Evolutionary conservation across 92 coral and sea anemone species (phyloP).

Genomic region (Galaxea fascicularis): DNA sequence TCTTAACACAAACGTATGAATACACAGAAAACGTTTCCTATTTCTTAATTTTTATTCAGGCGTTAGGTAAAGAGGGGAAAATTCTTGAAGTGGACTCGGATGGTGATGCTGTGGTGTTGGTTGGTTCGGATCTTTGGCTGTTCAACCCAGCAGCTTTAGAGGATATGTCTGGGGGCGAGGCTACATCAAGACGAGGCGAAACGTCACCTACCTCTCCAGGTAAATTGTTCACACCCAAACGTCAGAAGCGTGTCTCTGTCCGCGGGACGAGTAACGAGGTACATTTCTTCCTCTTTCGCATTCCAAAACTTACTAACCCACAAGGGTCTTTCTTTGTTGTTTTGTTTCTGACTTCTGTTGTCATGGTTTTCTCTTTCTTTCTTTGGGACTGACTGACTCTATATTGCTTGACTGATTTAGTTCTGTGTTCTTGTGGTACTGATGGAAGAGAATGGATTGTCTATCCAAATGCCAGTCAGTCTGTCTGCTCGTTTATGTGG

Average conservation of each 20-base stretch:
- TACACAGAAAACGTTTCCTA: not conserved
- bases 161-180: slow-evolving; percentile 69
- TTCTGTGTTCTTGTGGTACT: not conserved
- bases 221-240: not conserved
- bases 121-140: slow-evolving; percentile 67
- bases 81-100: slow-evolving; percentile 71
- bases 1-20: not conserved
- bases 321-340: too few species aligned
- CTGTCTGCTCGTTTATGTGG: not conserved
- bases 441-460: not conserved
- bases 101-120: slow-evolving; percentile 77
- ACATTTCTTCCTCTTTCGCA: not conserved
- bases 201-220: slow-evolving; percentile 4
- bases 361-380: not conserved
- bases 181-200: slow-evolving; percentile 22
- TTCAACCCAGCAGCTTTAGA: slow-evolving; percentile 73
- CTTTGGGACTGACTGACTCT: too few species aligned
- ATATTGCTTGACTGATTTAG: too few species aligned
- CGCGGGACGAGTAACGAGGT: too few species aligned
- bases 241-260: too few species aligned
- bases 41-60: slow-evolving; percentile 11
- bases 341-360: not conserved
- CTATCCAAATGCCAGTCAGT: not conserved
- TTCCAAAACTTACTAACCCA: not conserved
- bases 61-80: slow-evolving; percentile 71